phyloP scores from a whole-genome alignment of 2,888 invertebrate genomes.

The Nomada goodeniana region DNA sequence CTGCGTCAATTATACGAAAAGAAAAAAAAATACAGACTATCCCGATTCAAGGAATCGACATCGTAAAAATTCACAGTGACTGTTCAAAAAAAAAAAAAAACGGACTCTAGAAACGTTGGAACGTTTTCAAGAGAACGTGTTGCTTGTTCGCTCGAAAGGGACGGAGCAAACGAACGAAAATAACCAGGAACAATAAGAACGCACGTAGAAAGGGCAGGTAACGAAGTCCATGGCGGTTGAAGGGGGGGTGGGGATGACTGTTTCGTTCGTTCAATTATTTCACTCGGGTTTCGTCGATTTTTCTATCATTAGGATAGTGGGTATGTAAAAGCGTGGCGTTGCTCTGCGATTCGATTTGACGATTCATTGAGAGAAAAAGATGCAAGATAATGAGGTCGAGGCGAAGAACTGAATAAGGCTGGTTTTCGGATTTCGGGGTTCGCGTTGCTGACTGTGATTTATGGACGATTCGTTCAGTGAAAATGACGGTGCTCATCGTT shows the following conservation, averaged over 20 bases:
- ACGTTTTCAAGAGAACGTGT: not conserved
- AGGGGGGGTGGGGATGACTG: conserved; percentile 15
- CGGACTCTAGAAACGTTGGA: no score
- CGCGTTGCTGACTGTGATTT: not conserved
- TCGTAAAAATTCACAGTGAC: not conserved
- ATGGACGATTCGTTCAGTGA: conserved; percentile 1
- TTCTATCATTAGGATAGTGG: not conserved
- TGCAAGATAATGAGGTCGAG: no score
- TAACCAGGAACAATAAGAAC: conserved; percentile 31
- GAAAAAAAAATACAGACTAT: no score
- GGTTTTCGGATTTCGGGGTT: not conserved
- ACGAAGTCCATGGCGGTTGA: not conserved
- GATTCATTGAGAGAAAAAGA: no score
- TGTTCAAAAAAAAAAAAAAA: not conserved
- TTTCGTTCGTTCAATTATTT: conserved; percentile 37
- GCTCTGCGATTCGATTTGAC: no score
- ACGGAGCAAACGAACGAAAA: conserved; percentile 12
- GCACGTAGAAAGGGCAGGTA: not conserved
- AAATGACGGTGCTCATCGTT: not conserved
- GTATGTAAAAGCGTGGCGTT: no score
- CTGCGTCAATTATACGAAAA: conserved; percentile 34
- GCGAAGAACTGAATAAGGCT: not conserved
- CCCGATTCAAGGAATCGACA: not conserved
- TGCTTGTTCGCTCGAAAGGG: conserved; percentile 9
- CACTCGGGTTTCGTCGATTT: conserved; percentile 12